Conservation (phyloP, 2,888 invertebrate genomes). For the Cryptus armator region DNA sequence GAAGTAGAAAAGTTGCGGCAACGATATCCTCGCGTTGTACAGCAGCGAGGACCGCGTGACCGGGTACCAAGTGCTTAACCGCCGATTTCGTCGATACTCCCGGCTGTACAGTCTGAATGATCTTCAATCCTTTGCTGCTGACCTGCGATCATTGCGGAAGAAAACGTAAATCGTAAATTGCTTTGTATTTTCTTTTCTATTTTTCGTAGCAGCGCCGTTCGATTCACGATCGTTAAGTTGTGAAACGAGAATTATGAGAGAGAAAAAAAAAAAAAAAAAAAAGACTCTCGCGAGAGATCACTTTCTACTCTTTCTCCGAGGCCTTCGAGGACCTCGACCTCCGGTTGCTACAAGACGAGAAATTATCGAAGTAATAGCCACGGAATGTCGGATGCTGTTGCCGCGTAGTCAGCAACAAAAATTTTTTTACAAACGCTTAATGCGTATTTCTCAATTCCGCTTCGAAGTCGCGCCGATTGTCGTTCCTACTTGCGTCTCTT, state of each 20-base stretch:
- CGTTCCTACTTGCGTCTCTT: neutral
- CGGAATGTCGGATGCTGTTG: neutral
- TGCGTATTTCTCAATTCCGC: slow-evolving; percentile 26
- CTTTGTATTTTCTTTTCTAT: too few species aligned
- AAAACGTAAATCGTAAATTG: slow-evolving; percentile 43
- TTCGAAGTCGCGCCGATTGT: slow-evolving; percentile 6
- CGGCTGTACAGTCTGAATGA: slow-evolving; percentile 91
- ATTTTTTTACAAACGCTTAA: neutral
- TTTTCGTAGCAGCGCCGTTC: neutral
- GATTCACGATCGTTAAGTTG: neutral
- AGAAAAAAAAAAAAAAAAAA: neutral
- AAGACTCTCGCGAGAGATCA: neutral
- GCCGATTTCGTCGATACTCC: slow-evolving; percentile 86
- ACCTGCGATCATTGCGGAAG: slow-evolving; percentile 86
- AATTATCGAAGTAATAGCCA: neutral
- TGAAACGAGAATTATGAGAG: neutral
- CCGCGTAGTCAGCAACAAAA: neutral
- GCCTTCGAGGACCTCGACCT: slow-evolving; percentile 7
- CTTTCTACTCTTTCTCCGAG: slow-evolving; percentile 27
- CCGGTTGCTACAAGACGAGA: neutral
- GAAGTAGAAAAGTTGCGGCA: slow-evolving; percentile 95
- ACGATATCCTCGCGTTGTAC: slow-evolving; percentile 97
- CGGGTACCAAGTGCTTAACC: slow-evolving; percentile 97
- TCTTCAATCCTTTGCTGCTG: slow-evolving; percentile 97
- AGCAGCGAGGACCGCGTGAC: slow-evolving; percentile 96